These are phyloP conservation scores for Seira musarum DNA, from an alignment of 2,888 invertebrate genomes.

Conservation along the genomic window DNA sequence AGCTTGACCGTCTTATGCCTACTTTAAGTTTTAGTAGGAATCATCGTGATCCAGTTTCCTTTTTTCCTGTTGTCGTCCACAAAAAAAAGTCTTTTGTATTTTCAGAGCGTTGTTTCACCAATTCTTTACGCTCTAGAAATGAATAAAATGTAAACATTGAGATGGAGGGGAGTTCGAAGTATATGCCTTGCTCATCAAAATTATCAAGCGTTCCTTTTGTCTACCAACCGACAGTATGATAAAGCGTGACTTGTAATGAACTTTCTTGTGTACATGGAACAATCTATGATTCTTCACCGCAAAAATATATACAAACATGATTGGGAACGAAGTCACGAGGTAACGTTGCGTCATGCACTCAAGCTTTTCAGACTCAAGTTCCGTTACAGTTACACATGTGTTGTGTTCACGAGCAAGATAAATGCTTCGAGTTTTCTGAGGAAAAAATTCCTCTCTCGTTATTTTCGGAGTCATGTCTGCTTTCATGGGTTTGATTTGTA, in stretches of 20 bases:
- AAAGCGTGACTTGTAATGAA: slow-evolving; percentile 3
- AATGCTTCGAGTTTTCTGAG: not conserved
- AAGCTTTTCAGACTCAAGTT: not conserved
- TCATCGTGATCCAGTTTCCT: not conserved
- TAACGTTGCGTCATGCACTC: not conserved
- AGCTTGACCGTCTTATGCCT: no score
- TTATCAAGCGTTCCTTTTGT: slow-evolving; percentile 1
- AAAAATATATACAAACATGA: not conserved
- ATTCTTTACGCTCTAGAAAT: slow-evolving; percentile 13
- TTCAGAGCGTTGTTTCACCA: slow-evolving; percentile 7
- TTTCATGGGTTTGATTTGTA: slow-evolving; percentile 9
- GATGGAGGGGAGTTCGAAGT: not conserved
- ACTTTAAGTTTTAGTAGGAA: not conserved
- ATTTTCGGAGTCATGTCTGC: slow-evolving; percentile 10
- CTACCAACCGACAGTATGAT: not conserved
- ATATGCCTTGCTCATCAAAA: not conserved
- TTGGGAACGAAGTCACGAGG: slow-evolving; percentile 3
- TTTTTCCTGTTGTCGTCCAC: not conserved
- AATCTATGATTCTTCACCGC: not conserved
- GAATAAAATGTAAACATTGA: slow-evolving; percentile 7
- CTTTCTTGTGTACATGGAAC: not conserved
- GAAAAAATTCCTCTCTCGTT: slow-evolving; percentile 11
- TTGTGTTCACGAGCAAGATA: no score
- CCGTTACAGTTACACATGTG: slow-evolving; percentile 3
- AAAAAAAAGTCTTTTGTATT: slow-evolving; percentile 6